phyloP scores from a whole-genome alignment of 2,113 vertebrate genomes.

The Melanerpes formicivorus region DNA sequence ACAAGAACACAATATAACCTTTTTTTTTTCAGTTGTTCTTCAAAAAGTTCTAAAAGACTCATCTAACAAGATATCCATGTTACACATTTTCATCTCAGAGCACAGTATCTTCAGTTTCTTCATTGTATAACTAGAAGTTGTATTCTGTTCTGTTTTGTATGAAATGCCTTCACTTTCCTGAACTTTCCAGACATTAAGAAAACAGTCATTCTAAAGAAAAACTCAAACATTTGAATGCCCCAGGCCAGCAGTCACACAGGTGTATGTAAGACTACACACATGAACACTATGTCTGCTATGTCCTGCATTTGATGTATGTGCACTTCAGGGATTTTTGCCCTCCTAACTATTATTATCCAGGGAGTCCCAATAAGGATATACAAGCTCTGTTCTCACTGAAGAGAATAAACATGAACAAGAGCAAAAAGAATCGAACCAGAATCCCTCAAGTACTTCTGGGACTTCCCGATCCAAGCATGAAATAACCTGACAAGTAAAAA shows the following conservation, averaged over 20 bases:
- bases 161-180: not conserved
- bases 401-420: conserved; percentile 10
- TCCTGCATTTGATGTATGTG: not conserved
- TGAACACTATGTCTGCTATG: not conserved
- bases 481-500: not conserved
- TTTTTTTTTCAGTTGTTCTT: not conserved
- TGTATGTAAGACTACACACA: not conserved
- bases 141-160: not conserved
- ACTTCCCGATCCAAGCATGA: not conserved
- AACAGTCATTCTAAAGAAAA: not conserved
- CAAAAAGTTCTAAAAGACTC: not conserved
- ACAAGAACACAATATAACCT: not conserved
- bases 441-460: not conserved
- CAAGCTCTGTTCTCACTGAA: not conserved
- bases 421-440: conserved; percentile 25
- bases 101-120: not conserved
- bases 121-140: not conserved
- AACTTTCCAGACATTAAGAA: not conserved
- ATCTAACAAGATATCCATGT: not conserved
- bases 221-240: not conserved
- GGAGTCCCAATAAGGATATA: not conserved
- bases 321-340: not conserved
- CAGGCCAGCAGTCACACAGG: not conserved
- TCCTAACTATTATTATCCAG: not conserved
- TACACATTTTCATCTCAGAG: not conserved